Evolutionary conservation across 2,888 invertebrate species (phyloP).

Genomic region (Lasiommata megera): DNA sequence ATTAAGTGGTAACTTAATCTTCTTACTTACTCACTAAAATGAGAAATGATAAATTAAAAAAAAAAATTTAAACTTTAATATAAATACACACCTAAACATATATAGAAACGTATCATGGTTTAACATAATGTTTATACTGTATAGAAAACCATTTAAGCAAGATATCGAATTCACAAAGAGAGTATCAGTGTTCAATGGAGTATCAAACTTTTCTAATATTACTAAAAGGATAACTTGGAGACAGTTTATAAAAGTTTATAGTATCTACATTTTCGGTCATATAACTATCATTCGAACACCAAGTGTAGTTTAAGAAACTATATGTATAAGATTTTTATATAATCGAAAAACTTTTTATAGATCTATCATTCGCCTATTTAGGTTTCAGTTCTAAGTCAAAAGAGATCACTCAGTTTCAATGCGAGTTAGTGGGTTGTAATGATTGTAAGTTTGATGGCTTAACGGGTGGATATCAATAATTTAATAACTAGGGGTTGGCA

Average conservation of each 20-base stretch:
- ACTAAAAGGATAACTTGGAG: slow-evolving; percentile 18
- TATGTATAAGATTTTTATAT: too few species aligned
- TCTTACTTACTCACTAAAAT: too few species aligned
- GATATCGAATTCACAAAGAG: slow-evolving; percentile 21
- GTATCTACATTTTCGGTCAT: background rate
- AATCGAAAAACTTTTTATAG: background rate
- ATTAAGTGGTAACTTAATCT: too few species aligned
- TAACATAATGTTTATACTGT: background rate
- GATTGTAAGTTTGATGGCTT: too few species aligned
- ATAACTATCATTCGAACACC: too few species aligned
- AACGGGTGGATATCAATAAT: too few species aligned
- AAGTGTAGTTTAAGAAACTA: background rate
- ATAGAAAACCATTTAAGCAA: slow-evolving; percentile 3
- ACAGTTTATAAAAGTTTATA: background rate
- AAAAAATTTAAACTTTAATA: background rate
- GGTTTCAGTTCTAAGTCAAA: too few species aligned
- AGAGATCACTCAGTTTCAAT: too few species aligned
- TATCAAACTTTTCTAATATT: slow-evolving; percentile 25
- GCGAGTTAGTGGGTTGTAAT: too few species aligned
- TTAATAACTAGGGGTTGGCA: too few species aligned
- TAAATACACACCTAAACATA: background rate
- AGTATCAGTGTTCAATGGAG: slow-evolving; percentile 23
- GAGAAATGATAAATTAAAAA: background rate
- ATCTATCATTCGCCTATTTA: too few species aligned
- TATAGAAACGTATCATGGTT: background rate